Base-by-base conservation (phyloP, 1,140 invertebrate genomes). In the Geopemphigus sp. region DNA sequence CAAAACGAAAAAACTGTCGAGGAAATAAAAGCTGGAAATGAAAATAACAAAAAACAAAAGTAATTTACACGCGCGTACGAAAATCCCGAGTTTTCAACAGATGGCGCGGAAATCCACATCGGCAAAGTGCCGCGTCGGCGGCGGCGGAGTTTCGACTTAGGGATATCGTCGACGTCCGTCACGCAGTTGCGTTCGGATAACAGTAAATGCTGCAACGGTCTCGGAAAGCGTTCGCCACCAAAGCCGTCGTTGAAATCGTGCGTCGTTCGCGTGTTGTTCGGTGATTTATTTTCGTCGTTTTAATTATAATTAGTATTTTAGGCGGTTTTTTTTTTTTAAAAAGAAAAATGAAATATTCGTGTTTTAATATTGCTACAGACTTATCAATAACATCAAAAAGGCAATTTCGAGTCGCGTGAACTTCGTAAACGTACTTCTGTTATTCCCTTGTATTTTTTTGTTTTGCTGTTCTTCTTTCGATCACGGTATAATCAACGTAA, bases 51-150 rank as follows among this genome's bases (percentile, higher is more conserved):
- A 64, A 45, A 47, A 70, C 39, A 24, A 17, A 47, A 39, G 39
- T 17, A 68, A 45, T 24, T 12, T 5, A 24, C 4, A 10, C 11
- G 26, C 29, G 29, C 59, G 14, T 4, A n/a, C 10, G 56, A 45
- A 76, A 61, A 76, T 45, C 19, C 39, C 15, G n/a, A 56, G 56
- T 59, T 76, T 76, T 61, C 73, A 61, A 76, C 73, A 76, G 73
- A 76, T 76, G 73, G 73, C 73, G 73, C 73, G 56, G 56, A 61
- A 61, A 61, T 22, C 22, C 73, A 29, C 57, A 8, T 39, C 57
- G 53, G 45, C 72, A 47, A 61, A 76, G 73, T 76, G 29, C 56
- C 24, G 47, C 32, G 32, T 3, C 32, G 32, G 61, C 32, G 32
- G 32, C 32, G 32, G 61, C 59, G 70, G 11, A 17, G 47, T 73